Base-by-base conservation (phyloP, 2,113 vertebrate species). In the Morone saxatilis region DNA sequence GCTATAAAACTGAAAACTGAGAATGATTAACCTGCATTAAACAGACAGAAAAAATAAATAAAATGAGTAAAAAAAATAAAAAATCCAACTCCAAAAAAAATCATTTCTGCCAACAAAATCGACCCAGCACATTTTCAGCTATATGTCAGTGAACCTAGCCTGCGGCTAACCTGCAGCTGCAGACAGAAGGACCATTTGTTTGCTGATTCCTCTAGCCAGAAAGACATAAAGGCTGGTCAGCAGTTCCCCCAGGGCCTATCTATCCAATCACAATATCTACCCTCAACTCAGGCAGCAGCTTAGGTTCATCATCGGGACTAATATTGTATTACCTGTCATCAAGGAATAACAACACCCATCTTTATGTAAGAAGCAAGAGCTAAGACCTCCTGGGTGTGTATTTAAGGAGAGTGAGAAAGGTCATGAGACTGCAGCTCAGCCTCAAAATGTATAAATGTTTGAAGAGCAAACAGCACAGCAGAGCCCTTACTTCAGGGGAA, bases 181-280 rank as follows among this genome's bases (percentile, higher is more conserved):
- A 71, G 56, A 86, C 47, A 67, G 40, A 78, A 72, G 62, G 54
- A 48, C 62, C 87, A 83, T 90, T 93, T 90, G 16, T 84, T 83
- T 79, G 70, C 31, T 68, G 57, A 84, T 81, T 66, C 36, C 14
- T 81, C 62, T 38, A 40, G 61, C 65, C 22, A 77, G 31, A 68
- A 72, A 76, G 20, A 85, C 78, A 38, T 50, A 78, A 86, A 78
- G 70, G 57, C 57, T 76, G 62, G 40, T 65, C 74, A 79, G 59
- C n/a, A 43, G 60, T 66, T 72, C 77, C 77, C 80, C 14, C 4
- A 10, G 54, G 78, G 78, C 31, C 45, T 45, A 59, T 72, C 78
- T 67, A 81, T 81, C 43, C 41, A 43, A 63, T 20, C 13, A 74
- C 12, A 65, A 12, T 54, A 69, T 76, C 69, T 76, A 48, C 51